A percentile compares a stretch with the other conserved stretches of the same genome.
phyloP scores from a whole-genome alignment of 2,113 vertebrate species.

The Forbesichthys agassizii region DNA sequence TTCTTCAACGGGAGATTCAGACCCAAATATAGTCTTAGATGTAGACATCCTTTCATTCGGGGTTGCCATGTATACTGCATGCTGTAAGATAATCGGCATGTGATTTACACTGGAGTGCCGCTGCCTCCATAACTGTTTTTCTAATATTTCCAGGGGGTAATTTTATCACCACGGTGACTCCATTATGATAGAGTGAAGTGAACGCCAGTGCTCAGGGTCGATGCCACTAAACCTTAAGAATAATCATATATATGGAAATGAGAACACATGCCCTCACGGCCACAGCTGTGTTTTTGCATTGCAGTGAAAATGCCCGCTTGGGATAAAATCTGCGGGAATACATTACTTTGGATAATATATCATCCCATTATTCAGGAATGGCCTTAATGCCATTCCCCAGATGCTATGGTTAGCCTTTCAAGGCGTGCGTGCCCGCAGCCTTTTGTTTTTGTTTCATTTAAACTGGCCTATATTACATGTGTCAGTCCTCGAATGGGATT shows the following conservation, averaged over 20 bases:
- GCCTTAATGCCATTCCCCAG: conserved; percentile 14
- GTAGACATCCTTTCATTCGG: too few species aligned
- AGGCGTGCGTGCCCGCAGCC: conserved; percentile 22
- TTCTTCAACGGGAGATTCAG: conserved; percentile 7
- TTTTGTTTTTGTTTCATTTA: conserved; percentile 54
- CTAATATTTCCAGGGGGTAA: conserved; percentile 25
- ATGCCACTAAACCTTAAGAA: conserved; percentile 44
- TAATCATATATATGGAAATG: conserved; percentile 58
- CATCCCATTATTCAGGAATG: conserved; percentile 53
- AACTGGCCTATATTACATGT: conserved; percentile 46
- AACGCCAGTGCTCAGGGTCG: conserved; percentile 37
- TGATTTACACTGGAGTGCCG: too few species aligned
- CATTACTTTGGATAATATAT: conserved; percentile 53
- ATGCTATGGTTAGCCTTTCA: conserved; percentile 47
- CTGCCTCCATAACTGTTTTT: too few species aligned
- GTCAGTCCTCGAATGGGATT: conserved; percentile 20
- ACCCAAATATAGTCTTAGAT: too few species aligned
- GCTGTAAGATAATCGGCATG: too few species aligned
- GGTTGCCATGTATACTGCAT: too few species aligned
- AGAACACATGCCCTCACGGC: conserved; percentile 22
- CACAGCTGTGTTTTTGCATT: conserved; percentile 35
- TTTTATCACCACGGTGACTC: conserved; percentile 41
- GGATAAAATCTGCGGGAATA: conserved; percentile 55
- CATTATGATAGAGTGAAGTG: conserved; percentile 29
- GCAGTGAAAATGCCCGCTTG: conserved; percentile 48